Base-by-base conservation (phyloP, 2,113 vertebrate species). In the Vidua chalybeata region DNA sequence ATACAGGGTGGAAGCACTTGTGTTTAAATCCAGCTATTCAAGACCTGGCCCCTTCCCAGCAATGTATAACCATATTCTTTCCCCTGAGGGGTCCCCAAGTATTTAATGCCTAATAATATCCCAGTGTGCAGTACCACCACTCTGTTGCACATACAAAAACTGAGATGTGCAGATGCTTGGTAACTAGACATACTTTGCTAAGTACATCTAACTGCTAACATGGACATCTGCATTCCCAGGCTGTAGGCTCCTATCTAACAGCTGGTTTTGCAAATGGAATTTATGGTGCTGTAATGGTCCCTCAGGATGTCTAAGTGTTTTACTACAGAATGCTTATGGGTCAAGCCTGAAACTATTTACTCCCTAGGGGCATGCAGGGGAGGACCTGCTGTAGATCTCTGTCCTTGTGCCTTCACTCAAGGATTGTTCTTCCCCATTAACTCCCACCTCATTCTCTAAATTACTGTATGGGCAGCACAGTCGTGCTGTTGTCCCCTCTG, bases 401-500 rank as follows among this genome's bases (percentile, higher is more conserved):
- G 45, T 49, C 26, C 19, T 27, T 33, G 6, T 67, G 26, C 33
- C 39, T 89, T 56, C 41, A 74, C 30, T 8, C 46, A 30, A n/a
- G 45, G 27, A 48, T 41, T 93, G 28, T 13, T 64, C 10, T 73
- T 76, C 10, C 16, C 41, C 21, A 15, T 35, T 52, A 82, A 48
- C 41, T 82, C 37, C 30, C 69, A 84, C 10, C 7, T 41, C 33
- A 64, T 35, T 35, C 24, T 55, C 74, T 69, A 37, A 72, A 63
- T 33, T 15, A 33, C 8, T 2, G 1, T 3, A 13, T 10, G 27
- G 23, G 45, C 48, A 75, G 30, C 0, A 1, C 31, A 26, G 21
- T 13, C 0, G 0, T 61, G 26, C 43, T 80, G 59, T 37, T 41
- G 0, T 41, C 12, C 24, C 15, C 39, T 82, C 56, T 49, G n/a